Percentiles rank a stretch among this genome's conserved stretches.
Conservation (phyloP, 2,113 vertebrate species). For the Hemibagrus wyckioides region DNA sequence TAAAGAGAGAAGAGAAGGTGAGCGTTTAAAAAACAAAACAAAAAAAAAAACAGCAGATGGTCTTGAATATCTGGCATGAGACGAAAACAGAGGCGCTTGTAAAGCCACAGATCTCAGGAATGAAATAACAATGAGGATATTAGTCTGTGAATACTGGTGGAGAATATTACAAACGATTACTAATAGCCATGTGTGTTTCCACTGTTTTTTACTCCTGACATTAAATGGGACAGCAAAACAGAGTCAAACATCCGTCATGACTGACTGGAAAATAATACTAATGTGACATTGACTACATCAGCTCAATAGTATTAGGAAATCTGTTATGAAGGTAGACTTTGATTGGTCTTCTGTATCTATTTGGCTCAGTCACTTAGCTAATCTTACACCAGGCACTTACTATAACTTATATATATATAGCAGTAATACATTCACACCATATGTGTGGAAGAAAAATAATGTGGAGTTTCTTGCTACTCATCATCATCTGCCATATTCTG, state of each 20-base stretch:
- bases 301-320: slow-evolving; percentile 26
- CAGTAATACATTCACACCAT: background rate
- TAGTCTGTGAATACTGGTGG: slow-evolving; percentile 18
- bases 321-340: background rate
- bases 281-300: slow-evolving; percentile 65
- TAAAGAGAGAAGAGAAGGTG: slow-evolving; percentile 40
- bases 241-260: slow-evolving; percentile 63
- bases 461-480: background rate
- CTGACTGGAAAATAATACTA: slow-evolving; percentile 77
- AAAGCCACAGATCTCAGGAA: slow-evolving; percentile 47
- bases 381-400: background rate
- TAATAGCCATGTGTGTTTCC: slow-evolving; percentile 63
- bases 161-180: slow-evolving; percentile 65
- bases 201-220: slow-evolving; percentile 55
- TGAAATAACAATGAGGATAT: slow-evolving; percentile 45
- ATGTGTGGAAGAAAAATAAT: background rate
- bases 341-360: background rate
- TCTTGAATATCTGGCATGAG: slow-evolving; percentile 60
- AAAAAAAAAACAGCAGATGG: slow-evolving; percentile 66
- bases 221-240: slow-evolving; percentile 66
- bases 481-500: background rate
- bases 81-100: slow-evolving; percentile 20
- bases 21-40: slow-evolving; percentile 5
- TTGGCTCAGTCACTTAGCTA: background rate
- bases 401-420: background rate